phyloP scores from a whole-genome alignment of 1,140 invertebrate genomes.

The Argopecten irradians region DNA sequence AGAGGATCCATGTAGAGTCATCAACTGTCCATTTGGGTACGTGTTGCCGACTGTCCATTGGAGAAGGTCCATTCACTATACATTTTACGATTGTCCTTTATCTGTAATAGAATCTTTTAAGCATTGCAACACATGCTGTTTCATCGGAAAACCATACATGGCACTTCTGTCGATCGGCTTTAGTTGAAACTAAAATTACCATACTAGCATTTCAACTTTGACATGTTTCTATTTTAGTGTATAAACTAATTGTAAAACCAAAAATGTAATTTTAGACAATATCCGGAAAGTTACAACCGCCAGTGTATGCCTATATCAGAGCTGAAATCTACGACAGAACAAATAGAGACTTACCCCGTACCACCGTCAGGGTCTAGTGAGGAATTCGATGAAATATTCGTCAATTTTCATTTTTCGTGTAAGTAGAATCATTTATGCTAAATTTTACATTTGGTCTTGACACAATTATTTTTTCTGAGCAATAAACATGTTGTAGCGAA shows the following conservation, averaged over 20 bases:
- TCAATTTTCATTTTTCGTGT: conserved; percentile 26
- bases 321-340: conserved; percentile 24
- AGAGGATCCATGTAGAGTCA: conserved; percentile 29
- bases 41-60: not conserved
- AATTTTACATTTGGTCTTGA: too few relatives aligned
- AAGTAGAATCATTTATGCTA: not conserved
- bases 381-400: conserved; percentile 4
- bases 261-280: conserved; percentile 18
- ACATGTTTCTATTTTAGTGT: too few relatives aligned
- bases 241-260: not conserved
- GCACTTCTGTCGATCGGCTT: too few relatives aligned
- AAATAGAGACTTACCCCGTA: not conserved
- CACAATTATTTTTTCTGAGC: too few relatives aligned
- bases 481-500: too few relatives aligned
- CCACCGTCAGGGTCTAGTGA: not conserved
- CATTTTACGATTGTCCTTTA: too few relatives aligned
- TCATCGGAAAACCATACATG: too few relatives aligned
- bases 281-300: conserved; percentile 26
- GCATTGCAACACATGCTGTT: too few relatives aligned
- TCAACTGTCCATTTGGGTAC: conserved; percentile 51
- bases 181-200: too few relatives aligned
- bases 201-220: too few relatives aligned
- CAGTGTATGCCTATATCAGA: conserved; percentile 38
- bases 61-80: not conserved
- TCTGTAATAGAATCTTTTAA: too few relatives aligned